These are phyloP conservation scores for Chaenocephalus aceratus DNA, from an alignment of 2,113 vertebrate genomes.

Conservation along the genomic window DNA sequence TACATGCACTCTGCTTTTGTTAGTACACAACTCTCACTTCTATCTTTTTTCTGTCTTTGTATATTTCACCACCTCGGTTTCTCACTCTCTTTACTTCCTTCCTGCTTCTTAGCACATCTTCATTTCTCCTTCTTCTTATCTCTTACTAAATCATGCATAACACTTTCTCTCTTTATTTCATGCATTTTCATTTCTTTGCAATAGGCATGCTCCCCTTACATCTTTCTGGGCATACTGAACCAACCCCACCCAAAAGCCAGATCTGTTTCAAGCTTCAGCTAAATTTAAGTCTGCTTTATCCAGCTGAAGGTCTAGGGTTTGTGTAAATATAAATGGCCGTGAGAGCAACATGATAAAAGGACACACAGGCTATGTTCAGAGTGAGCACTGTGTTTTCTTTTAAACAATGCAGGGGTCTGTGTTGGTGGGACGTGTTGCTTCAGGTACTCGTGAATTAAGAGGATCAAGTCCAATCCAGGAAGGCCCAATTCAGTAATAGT, in stretches of 20 bases:
- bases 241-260: background rate
- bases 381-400: background rate
- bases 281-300: background rate
- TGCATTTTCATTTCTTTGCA: slow-evolving; percentile 1
- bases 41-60: slow-evolving; percentile 29
- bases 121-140: background rate
- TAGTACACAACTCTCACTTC: slow-evolving; percentile 54
- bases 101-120: slow-evolving; percentile 2
- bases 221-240: background rate
- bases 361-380: background rate
- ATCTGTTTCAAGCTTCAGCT: background rate
- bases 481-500: background rate
- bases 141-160: background rate
- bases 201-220: background rate
- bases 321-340: background rate
- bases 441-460: background rate
- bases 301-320: background rate
- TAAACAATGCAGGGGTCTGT: slow-evolving; percentile 11
- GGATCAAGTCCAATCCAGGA: background rate
- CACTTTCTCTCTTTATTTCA: background rate
- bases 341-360: background rate
- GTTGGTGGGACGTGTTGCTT: background rate
- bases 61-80: slow-evolving; percentile 12
- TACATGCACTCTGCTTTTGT: background rate
- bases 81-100: slow-evolving; percentile 15